These are phyloP conservation scores for Hecatera dysodea DNA, from an alignment of 2,888 invertebrate genomes.

Conservation along the genomic window DNA sequence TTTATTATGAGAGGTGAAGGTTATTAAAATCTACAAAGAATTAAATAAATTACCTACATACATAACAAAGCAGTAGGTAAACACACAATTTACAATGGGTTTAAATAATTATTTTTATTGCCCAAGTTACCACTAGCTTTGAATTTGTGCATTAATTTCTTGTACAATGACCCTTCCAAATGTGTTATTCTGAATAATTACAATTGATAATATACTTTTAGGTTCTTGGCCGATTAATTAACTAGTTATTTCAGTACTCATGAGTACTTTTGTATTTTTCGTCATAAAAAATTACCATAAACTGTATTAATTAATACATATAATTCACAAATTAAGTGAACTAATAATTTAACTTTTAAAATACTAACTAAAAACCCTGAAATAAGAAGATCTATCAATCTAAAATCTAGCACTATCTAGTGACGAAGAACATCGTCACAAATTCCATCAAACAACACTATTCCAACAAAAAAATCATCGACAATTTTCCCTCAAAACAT, in stretches of 20 bases:
- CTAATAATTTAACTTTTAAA: too few relatives aligned
- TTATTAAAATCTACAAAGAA: conserved; percentile 19
- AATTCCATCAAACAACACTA: background rate
- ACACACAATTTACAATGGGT: conserved; percentile 25
- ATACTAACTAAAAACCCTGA: too few relatives aligned
- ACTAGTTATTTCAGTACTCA: conserved; percentile 49
- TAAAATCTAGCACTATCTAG: background rate
- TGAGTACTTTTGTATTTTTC: conserved; percentile 26
- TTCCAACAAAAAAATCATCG: conserved; percentile 14
- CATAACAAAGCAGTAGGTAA: conserved; percentile 40
- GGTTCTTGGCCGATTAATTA: conserved; percentile 66
- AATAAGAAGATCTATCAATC: too few relatives aligned
- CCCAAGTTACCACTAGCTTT: conserved; percentile 28
- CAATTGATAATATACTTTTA: conserved; percentile 70
- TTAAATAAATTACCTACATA: conserved; percentile 32
- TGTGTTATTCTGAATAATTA: conserved; percentile 70
- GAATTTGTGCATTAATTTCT: conserved; percentile 68
- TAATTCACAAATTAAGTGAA: background rate
- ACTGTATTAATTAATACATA: conserved; percentile 3
- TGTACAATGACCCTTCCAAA: conserved; percentile 77
- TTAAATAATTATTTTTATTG: conserved; percentile 51
- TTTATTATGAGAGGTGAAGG: background rate
- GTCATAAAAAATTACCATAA: background rate
- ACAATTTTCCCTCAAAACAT: conserved; percentile 16
- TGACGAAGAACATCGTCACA: background rate